phyloP scores from a whole-genome alignment of 1,140 invertebrate genomes.

The Drosophila biarmipes region DNA sequence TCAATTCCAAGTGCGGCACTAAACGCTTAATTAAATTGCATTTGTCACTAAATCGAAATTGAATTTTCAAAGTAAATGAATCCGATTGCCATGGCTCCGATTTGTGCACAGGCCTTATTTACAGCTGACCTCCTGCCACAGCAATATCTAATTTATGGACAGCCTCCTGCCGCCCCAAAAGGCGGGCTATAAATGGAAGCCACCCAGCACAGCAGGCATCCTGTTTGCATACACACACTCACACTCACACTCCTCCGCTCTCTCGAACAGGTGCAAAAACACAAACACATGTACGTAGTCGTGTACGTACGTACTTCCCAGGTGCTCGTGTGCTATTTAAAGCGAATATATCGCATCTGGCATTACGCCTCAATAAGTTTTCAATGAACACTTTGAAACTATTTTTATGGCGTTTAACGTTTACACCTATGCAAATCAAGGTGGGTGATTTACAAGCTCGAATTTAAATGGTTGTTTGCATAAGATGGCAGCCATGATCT shows the following conservation, averaged over 20 bases:
- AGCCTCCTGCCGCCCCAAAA: constrained; percentile 9
- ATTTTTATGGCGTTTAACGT: constrained; percentile 73
- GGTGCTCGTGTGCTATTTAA: constrained; percentile 54
- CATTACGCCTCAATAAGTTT: constrained; percentile 78
- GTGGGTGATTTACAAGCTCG: constrained; percentile 35
- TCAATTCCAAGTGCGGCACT: constrained; percentile 41
- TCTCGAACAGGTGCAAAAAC: constrained; percentile 13
- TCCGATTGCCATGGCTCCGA: constrained; percentile 34
- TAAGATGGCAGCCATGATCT: constrained; percentile 16
- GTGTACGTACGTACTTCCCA: not conserved
- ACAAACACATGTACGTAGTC: constrained; percentile 6
- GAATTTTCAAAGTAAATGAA: constrained; percentile 48
- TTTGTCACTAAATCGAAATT: constrained; percentile 52
- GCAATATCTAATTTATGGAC: constrained; percentile 62
- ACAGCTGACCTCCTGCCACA: constrained; percentile 27
- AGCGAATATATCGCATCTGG: constrained; percentile 64
- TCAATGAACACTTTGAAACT: constrained; percentile 81
- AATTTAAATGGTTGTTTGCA: not conserved
- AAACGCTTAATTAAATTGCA: constrained; percentile 70
- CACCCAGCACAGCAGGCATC: constrained; percentile 39
- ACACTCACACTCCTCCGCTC: not conserved
- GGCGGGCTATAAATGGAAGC: constrained; percentile 58
- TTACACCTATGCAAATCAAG: constrained; percentile 58
- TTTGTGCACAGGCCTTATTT: constrained; percentile 48
- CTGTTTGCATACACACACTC: constrained; percentile 33